phyloP scores from a whole-genome alignment of 2,888 invertebrate species.

The Machimus atricapillus region DNA sequence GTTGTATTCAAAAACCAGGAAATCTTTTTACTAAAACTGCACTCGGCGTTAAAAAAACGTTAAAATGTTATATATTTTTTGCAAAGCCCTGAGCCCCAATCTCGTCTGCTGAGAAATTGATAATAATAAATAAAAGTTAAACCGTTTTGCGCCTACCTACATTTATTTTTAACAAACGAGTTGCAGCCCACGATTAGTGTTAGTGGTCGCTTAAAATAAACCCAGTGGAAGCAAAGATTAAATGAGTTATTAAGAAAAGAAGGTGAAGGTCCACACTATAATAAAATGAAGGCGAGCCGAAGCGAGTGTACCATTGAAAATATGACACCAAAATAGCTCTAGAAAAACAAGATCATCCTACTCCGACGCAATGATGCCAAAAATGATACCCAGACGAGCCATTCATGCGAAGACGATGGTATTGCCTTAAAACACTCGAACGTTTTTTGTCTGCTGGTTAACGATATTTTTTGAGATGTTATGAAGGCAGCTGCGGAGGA shows the following conservation, averaged over 20 bases:
- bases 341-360: background rate
- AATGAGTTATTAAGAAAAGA: background rate
- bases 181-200: background rate
- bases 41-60: background rate
- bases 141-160: background rate
- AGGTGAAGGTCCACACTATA: background rate
- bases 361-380: background rate
- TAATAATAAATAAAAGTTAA: background rate
- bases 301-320: background rate
- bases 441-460: background rate
- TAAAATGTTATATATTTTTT: background rate
- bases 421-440: background rate
- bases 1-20: background rate
- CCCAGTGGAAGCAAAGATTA: background rate
- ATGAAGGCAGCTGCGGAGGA: background rate
- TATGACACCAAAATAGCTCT: background rate
- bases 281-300: background rate
- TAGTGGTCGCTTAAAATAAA: background rate
- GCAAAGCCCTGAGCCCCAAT: background rate
- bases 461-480: background rate
- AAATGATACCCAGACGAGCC: background rate
- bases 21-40: background rate
- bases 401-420: background rate
- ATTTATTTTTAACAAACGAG: background rate
- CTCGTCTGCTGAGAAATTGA: background rate